Base-by-base conservation (phyloP, 2,888 invertebrate genomes). In the Eustalomyia histrio region DNA sequence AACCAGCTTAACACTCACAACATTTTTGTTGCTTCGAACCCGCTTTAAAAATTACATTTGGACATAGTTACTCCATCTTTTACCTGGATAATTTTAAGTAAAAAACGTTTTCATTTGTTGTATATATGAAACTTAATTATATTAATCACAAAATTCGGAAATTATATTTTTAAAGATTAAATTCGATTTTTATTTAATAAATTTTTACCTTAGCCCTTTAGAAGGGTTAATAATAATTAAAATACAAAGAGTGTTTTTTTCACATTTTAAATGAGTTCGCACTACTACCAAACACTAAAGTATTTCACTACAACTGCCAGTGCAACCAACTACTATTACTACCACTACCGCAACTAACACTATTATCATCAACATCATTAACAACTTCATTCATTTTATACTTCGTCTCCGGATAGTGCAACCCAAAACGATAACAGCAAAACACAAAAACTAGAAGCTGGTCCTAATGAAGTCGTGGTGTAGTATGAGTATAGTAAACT, bases 321-420 rank as follows among this genome's bases (percentile, higher is more conserved):
- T 39, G 39, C 12, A 39, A 39, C 12, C 39, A 39, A 60, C 52
- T 57, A n/a, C 21, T 47, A n/a, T 14, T 33, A n/a, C 43, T 74
- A 55, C 43, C 43, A 47, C n/a, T n/a, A 47, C n/a, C n/a, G n/a
- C 43, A 14, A 47, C 43, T 47, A 6, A 47, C n/a, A 47, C 12
- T 33, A 16, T 55, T 47, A 68, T 21, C 29, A 76, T 35, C 61
- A 61, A 55, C 67, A 68, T 61, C 68, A 57, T 68, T 68, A 68
- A 61, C 68, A 76, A 47, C 61, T 63, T 33, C 68, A 68, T 47
- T 63, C 14, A 24, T 75, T 75, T 68, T 47, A n/a, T 47, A 6
- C 43, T n/a, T n/a, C n/a, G n/a, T n/a, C 14, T 14, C 5, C n/a
- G n/a, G 14, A n/a, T 7, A n/a, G 43, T n/a, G 43, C 43, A 47